phyloP scores from a whole-genome alignment of 2,888 invertebrate genomes.

The Lasioglossum oenotherae region DNA sequence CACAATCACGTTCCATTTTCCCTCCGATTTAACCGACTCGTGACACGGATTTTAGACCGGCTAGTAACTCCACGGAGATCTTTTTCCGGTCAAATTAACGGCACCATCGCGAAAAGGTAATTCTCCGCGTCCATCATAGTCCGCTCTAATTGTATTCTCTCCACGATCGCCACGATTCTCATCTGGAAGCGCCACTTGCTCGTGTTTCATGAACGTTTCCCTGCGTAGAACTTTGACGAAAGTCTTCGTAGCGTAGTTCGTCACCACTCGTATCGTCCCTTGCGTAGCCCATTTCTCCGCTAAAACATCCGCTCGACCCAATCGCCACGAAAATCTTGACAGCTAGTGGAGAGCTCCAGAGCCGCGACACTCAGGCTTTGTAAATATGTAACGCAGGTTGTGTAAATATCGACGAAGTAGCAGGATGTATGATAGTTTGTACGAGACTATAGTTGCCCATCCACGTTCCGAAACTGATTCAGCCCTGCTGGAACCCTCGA shows the following conservation, averaged over 20 bases:
- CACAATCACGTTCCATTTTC: not conserved
- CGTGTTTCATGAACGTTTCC: constrained; percentile 47
- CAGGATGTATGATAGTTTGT: not conserved
- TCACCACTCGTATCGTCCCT: constrained; percentile 15
- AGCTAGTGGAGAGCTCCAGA: not conserved
- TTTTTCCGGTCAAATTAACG: constrained; percentile 32
- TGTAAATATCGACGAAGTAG: not conserved
- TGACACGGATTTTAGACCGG: constrained; percentile 24
- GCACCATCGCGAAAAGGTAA: constrained; percentile 45
- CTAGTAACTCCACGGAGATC: constrained; percentile 25
- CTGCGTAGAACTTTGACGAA: constrained; percentile 26
- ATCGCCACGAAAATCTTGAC: constrained; percentile 34
- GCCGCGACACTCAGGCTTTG: not conserved
- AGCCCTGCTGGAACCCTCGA: not conserved
- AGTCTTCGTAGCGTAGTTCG: constrained; percentile 42
- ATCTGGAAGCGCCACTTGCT: constrained; percentile 46
- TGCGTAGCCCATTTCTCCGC: constrained; percentile 1
- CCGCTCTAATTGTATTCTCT: constrained; percentile 39
- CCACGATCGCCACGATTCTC: constrained; percentile 14
- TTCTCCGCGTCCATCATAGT: constrained; percentile 22
- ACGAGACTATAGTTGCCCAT: not conserved
- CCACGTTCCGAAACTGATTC: not conserved
- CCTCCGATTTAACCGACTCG: constrained; percentile 29
- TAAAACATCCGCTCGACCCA: constrained; percentile 40
- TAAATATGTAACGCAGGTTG: not conserved